Evolutionary conservation across 2,888 invertebrate genomes (phyloP).

Genomic region (Pterostichus madidus): DNA sequence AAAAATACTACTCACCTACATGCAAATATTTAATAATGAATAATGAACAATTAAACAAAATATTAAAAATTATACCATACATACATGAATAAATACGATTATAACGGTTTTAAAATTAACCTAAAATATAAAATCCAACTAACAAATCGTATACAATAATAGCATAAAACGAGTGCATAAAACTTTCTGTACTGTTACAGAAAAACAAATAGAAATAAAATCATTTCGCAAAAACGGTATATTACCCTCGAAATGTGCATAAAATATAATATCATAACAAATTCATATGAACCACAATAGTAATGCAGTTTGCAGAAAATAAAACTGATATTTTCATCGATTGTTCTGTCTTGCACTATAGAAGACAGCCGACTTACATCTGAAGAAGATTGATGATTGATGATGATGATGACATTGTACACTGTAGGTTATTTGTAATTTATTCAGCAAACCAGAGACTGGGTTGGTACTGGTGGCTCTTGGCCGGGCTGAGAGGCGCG

Average conservation of each 20-base stretch:
- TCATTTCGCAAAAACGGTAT: conserved; percentile 11
- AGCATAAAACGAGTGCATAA: conserved; percentile 54
- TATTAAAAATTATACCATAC: conserved; percentile 41
- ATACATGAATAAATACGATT: conserved; percentile 53
- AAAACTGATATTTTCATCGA: conserved; percentile 31
- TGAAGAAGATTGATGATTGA: conserved; percentile 15
- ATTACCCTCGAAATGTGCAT: conserved; percentile 25
- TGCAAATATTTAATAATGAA: conserved; percentile 28
- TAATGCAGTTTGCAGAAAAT: conserved; percentile 22
- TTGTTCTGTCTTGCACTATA: conserved; percentile 14
- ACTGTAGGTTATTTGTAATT: conserved; percentile 62
- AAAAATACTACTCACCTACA: conserved; percentile 32
- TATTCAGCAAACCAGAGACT: conserved; percentile 89
- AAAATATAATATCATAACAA: conserved; percentile 31
- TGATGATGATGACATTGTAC: conserved; percentile 17
- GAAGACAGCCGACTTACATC: conserved; percentile 20
- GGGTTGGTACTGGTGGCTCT: conserved; percentile 84
- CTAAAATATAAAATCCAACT: conserved; percentile 53
- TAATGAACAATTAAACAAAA: conserved; percentile 14
- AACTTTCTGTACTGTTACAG: conserved; percentile 33
- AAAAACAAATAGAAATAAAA: conserved; percentile 48
- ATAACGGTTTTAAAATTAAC: conserved; percentile 31
- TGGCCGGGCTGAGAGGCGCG: conserved; percentile 85
- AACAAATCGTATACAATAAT: conserved; percentile 62
- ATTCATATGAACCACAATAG: conserved; percentile 6